Percentiles rank a stretch among this genome's conserved stretches.
Conservation (phyloP, 2,888 invertebrate genomes). For the Heliconius hortense region DNA sequence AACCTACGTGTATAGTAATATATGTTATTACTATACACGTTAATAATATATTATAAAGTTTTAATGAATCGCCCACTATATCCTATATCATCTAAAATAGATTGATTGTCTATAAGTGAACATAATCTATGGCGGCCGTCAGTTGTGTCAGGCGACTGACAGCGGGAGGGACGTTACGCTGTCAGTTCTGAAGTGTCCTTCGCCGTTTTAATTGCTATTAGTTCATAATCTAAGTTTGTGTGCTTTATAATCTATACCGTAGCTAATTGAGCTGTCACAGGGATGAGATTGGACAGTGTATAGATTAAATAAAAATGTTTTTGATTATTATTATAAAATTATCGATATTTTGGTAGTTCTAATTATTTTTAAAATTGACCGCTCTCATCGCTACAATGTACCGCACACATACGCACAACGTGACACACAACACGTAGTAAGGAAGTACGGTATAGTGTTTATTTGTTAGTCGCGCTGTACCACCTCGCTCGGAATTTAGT, state of each 20-base stretch:
- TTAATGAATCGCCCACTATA: background rate
- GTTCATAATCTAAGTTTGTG: conserved; percentile 21
- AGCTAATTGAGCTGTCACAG: conserved; percentile 27
- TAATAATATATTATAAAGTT: background rate
- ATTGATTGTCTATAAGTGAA: conserved; percentile 19
- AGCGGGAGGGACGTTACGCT: conserved; percentile 6
- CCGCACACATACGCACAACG: no score
- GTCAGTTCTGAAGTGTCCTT: conserved; percentile 17
- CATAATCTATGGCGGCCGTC: conserved; percentile 21
- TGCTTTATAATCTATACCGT: conserved; percentile 5
- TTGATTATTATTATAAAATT: background rate
- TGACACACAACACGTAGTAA: no score
- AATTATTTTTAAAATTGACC: background rate
- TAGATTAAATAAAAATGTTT: background rate
- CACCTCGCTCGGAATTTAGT: no score
- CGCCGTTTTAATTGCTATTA: conserved; percentile 24
- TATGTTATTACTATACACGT: background rate
- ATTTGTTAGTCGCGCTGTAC: no score
- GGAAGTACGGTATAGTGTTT: no score
- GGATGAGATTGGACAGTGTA: background rate
- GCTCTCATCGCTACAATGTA: background rate
- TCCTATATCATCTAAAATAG: background rate
- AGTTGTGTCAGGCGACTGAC: conserved; percentile 13
- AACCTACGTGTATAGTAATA: no score
- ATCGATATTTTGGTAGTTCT: background rate